Base-by-base conservation (phyloP, 2,797 vertebrate species). In the Melanotaenia parkinsoni region DNA sequence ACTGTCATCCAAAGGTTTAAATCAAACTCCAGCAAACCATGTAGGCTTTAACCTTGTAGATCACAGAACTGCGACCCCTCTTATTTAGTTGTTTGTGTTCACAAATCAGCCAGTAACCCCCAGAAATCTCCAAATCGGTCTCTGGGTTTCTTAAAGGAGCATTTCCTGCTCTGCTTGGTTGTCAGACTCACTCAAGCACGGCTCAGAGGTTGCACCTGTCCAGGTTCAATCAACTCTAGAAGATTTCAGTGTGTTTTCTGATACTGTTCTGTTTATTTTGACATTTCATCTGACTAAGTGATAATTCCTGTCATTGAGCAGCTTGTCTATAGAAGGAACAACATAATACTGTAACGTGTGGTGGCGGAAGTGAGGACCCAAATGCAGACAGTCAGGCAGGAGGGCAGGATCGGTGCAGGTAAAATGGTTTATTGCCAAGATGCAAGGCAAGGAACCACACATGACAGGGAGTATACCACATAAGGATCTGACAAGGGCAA, bases 21-120 rank as follows among this genome's bases (percentile, higher is more conserved):
- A 67, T 71, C 64, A 69, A 72, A 70, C 53, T 81, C 37, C 67
- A 75, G 63, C 68, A 72, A 61, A 79, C 37, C 56, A 63, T 58
- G 66, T 56, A 61, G 68, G 60, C 67, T 40, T 70, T 71, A 57
- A 40, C 20, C 37, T 79, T 76, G 80, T 28, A 79, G 78, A 86
- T 80, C 66, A 43, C 62, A 64, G 77, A 76, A 83, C 84, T 80
- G 65, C 79, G 88, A 90, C 82, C 80, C 59, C 43, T 62, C 74
- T 76, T 89, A 76, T 87, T 89, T 85, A 38, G 51, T 81, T 91
- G 84, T 89, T 93, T 91, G 83, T 86, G 79, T 86, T 91, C 86
- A 86, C 79, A 79, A 85, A 88, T 90, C 86, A 91, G 73, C 43
- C 72, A 53, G 68, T 92, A 85, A 92, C 24, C 88, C 87, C 28